Conservation (phyloP, 1,140 invertebrate species). For the Drosophila obscura region DNA sequence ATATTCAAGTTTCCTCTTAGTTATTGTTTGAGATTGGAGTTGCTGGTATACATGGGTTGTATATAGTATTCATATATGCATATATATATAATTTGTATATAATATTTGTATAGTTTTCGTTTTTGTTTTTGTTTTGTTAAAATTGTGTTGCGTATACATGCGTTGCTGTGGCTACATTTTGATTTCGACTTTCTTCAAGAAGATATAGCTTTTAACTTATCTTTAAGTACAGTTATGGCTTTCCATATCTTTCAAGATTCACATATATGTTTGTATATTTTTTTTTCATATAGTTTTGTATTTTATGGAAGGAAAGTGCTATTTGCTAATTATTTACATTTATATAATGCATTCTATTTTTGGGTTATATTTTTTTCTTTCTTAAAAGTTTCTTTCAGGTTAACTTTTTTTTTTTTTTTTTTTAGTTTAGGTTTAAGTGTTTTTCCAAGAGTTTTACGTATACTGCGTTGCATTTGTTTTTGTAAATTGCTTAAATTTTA, state of each 20-base stretch:
- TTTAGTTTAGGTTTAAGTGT: constrained; percentile 27
- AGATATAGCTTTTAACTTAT: neutral
- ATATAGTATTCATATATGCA: constrained; percentile 32
- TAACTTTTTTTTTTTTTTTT: constrained; percentile 24
- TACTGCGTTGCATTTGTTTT: constrained; percentile 73
- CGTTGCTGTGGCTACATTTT: constrained; percentile 71
- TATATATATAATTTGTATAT: constrained; percentile 42
- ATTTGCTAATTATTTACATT: constrained; percentile 64
- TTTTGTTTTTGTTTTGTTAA: constrained; percentile 44
- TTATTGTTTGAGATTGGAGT: constrained; percentile 57
- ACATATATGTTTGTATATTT: constrained; percentile 28
- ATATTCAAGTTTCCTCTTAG: constrained; percentile 39
- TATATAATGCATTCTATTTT: constrained; percentile 23
- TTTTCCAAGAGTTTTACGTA: constrained; percentile 58
- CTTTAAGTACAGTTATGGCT: constrained; percentile 13
- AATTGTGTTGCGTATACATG: constrained; percentile 68
- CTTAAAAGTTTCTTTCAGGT: constrained; percentile 28
- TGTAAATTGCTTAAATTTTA: constrained; percentile 54
- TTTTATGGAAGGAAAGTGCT: constrained; percentile 69
- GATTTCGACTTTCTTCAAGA: constrained; percentile 52
- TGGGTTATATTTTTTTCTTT: constrained; percentile 1
- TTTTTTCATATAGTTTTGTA: constrained; percentile 27
- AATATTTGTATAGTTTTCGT: constrained; percentile 30
- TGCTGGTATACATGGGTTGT: constrained; percentile 43
- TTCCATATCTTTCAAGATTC: constrained; percentile 11